Evolutionary conservation across 1,140 invertebrate species (phyloP), one percentile per base, ranked within the genome.

Genomic region (Chlorops oryzae): DNA sequence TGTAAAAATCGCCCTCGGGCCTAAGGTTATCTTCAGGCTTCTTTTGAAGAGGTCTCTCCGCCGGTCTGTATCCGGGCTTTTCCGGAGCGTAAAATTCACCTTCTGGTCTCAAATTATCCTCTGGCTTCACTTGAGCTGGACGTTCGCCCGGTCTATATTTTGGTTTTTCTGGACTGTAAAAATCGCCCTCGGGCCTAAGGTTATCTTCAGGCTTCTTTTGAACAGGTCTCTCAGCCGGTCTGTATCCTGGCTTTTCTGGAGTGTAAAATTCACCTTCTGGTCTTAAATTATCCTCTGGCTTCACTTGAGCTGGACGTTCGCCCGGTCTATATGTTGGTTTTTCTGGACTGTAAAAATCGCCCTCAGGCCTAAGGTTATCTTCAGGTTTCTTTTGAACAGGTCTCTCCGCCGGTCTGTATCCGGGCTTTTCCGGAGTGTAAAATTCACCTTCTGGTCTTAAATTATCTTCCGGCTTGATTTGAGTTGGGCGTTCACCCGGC

Each of bases 61-160:
- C 81, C 17, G 73, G 75, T 21, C 57, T 57, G 57, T 65, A 77
- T 48, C 63, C 58, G 1, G 73, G 70, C 54, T 74, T 72, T 37
- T 76, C 73, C 1, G 73, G 75, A 27, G 55, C 51, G 56, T 77
- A 74, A 57, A 81, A 86, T 68, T 83, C 79, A n/a, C 85, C 84
- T 62, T 86, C 84, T 7, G 82, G 73, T 60, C 74, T 77, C n/a
- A 87, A 62, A 70, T 87, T 80, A 63, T 81, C 79, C 50, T 70
- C 63, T 7, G 72, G 74, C 27, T 53, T 59, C n/a, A 63, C 59
- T 43, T 38, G 50, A 21, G 60, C 56, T 28, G 70, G 73, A 24
- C 76, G 50, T 54, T 78, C 76, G 17, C 63, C 74, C 23, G 78
- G 77, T 3, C 45, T 59, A 61, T 71, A 86, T 61, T 76, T 59